Conservation (phyloP, 2,888 invertebrate species). For the Minunthozetes semirufus region DNA sequence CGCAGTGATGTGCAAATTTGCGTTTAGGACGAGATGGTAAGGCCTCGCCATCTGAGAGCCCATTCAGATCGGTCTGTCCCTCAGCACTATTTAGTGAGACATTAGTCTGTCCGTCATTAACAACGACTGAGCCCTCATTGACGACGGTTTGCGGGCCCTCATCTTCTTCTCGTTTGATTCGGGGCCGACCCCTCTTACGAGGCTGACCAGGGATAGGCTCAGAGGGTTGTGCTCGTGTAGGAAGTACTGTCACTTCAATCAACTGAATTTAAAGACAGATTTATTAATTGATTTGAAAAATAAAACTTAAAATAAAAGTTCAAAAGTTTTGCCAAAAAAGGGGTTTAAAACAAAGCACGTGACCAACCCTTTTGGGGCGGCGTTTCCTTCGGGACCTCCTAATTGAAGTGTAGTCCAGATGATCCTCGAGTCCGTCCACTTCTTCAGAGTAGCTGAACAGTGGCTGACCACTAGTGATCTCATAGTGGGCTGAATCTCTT, state of each 20-base stretch:
- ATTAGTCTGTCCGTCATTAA: neutral
- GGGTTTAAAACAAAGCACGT: neutral
- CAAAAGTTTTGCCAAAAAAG: neutral
- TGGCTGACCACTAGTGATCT: neutral
- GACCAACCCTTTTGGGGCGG: conserved; percentile 1
- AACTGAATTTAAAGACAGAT: neutral
- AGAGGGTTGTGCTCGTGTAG: neutral
- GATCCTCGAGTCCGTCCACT: neutral
- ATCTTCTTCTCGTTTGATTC: neutral
- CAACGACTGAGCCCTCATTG: neutral
- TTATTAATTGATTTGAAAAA: neutral
- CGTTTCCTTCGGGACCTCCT: conserved; percentile 6
- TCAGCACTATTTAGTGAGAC: neutral
- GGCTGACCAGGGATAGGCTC: neutral
- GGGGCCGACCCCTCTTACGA: conserved; percentile 3
- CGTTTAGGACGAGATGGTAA: neutral
- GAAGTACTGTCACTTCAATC: neutral
- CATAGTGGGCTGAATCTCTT: neutral
- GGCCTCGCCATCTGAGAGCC: neutral
- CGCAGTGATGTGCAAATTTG: conserved; percentile 9
- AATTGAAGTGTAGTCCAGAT: neutral
- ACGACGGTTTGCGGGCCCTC: neutral
- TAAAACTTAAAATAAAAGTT: neutral
- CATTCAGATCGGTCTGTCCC: neutral
- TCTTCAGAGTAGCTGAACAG: too few species aligned